Evolutionary conservation across 2,113 vertebrate species (phyloP).

Genomic region (Anthoscopus minutus): DNA sequence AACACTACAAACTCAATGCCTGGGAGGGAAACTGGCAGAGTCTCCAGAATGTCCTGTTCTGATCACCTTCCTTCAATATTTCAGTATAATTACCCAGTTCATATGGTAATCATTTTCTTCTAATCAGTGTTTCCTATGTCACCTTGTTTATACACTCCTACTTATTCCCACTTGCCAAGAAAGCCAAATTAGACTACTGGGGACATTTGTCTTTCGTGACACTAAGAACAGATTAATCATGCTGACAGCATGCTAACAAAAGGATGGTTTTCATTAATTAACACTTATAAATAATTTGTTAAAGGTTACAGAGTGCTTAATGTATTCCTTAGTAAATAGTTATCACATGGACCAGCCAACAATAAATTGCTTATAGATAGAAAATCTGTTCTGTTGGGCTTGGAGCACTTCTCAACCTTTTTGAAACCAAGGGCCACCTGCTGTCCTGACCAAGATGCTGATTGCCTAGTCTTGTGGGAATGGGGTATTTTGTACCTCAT

Average conservation of each 20-base stretch:
- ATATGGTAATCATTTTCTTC: conserved; percentile 44
- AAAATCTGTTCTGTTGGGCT: background rate
- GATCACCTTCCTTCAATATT: conserved; percentile 19
- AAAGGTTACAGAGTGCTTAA: background rate
- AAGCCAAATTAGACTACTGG: background rate
- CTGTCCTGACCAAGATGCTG: background rate
- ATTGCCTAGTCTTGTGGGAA: background rate
- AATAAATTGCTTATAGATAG: background rate
- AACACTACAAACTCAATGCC: background rate
- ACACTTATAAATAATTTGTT: background rate
- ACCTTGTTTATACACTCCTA: background rate
- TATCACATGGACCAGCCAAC: background rate
- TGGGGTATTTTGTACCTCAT: background rate
- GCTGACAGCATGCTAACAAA: background rate
- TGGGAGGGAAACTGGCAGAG: background rate
- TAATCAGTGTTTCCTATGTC: conserved; percentile 17
- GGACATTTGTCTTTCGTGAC: background rate
- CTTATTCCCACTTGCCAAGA: background rate
- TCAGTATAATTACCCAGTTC: conserved; percentile 14
- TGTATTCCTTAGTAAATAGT: background rate
- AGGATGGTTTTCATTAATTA: conserved; percentile 28
- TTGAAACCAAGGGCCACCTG: background rate
- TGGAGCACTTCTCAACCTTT: background rate
- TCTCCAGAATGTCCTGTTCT: conserved; percentile 23
- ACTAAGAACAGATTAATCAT: conserved; percentile 2